Evolutionary conservation across 2,797 vertebrate species (phyloP).

Genomic region (Hemitrygon akajei): DNA sequence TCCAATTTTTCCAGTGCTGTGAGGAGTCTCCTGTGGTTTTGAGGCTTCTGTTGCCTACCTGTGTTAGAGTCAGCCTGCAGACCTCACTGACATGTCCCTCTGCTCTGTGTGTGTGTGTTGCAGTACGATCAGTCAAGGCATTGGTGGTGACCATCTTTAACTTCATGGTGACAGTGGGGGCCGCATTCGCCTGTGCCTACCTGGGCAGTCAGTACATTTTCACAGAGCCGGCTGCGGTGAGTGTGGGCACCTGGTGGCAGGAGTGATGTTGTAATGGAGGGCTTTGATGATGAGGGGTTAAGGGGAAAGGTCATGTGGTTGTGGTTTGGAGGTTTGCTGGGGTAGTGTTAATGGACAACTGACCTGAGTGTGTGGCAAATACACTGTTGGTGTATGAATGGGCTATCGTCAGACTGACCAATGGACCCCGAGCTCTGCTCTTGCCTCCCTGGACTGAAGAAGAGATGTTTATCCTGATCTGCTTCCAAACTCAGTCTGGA

Average conservation of each 20-base stretch:
- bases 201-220: conserved; percentile 92
- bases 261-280: not conserved
- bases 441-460: not conserved
- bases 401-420: not conserved
- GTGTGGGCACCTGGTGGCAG: conserved; percentile 40
- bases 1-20: no score
- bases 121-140: conserved; percentile 80
- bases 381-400: not conserved
- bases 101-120: conserved; percentile 27
- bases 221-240: conserved; percentile 74
- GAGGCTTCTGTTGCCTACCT: not conserved
- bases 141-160: conserved; percentile 81
- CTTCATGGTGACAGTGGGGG: conserved; percentile 83
- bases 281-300: not conserved
- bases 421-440: not conserved
- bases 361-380: no score
- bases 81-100: not conserved
- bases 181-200: conserved; percentile 84
- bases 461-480: not conserved
- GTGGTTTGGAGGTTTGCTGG: not conserved
- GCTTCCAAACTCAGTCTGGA: not conserved
- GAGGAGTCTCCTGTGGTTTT: no score
- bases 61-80: not conserved
- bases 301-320: not conserved
- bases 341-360: not conserved